Conservation (phyloP, 2,888 invertebrate species). For the Marasmarcha lunaedactyla region DNA sequence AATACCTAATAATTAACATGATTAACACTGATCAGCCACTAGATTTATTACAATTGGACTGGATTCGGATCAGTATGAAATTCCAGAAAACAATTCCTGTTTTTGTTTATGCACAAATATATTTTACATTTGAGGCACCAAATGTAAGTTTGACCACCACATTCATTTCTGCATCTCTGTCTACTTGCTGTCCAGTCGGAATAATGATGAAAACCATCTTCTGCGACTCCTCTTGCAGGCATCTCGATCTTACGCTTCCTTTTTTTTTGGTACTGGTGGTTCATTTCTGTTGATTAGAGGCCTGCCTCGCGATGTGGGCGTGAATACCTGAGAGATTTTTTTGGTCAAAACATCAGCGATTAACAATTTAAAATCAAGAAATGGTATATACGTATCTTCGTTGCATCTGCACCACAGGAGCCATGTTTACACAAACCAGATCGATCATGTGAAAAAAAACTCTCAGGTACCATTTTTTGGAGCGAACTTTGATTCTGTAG, state of each 20-base stretch:
- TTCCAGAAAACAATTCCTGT: conserved; percentile 11
- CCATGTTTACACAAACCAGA: conserved; percentile 14
- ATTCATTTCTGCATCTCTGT: not conserved
- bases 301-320: not conserved
- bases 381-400: conserved; percentile 7
- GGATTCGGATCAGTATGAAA: too few relatives aligned
- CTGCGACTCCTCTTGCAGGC: conserved; percentile 1
- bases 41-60: too few relatives aligned
- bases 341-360: conserved; percentile 5
- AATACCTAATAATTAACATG: too few relatives aligned
- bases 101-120: too few relatives aligned
- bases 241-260: not conserved
- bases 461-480: conserved; percentile 13
- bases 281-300: not conserved
- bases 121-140: too few relatives aligned
- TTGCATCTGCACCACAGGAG: conserved; percentile 9
- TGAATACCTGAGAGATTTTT: not conserved
- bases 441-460: conserved; percentile 15
- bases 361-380: conserved; percentile 10
- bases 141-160: too few relatives aligned
- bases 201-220: conserved; percentile 2
- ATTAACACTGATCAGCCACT: too few relatives aligned
- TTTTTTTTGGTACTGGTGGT: not conserved
- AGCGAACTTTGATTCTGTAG: conserved; percentile 13
- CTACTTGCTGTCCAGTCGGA: not conserved